A percentile compares a stretch with the other conserved stretches of the same genome.
These are phyloP conservation scores for Acanthochromis polyacanthus DNA, from an alignment of 2,113 vertebrate species.

Conservation along the genomic window DNA sequence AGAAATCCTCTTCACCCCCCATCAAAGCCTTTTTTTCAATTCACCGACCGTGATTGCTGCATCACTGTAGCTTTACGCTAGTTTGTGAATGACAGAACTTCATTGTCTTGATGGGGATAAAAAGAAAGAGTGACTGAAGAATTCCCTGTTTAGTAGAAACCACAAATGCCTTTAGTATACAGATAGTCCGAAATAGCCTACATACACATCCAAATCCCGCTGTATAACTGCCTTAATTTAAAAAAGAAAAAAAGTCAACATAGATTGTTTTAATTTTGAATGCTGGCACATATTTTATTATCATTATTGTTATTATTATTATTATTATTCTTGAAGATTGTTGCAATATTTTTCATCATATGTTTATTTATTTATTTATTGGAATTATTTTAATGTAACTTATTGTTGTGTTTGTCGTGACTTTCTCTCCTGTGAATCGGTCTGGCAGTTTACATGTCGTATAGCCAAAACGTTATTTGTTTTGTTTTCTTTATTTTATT, in stretches of 20 bases:
- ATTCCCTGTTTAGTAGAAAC: conserved; percentile 92
- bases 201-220: conserved; percentile 88
- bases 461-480: conserved; percentile 84
- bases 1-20: conserved; percentile 81
- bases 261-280: conserved; percentile 85
- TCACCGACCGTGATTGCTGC: conserved; percentile 88
- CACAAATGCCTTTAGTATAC: conserved; percentile 97
- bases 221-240: conserved; percentile 96
- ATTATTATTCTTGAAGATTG: conserved; percentile 84
- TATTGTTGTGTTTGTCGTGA: conserved; percentile 92
- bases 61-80: conserved; percentile 92
- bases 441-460: conserved; percentile 93
- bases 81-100: conserved; percentile 90
- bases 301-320: conserved; percentile 38
- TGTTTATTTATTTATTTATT: conserved; percentile 99
- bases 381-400: conserved; percentile 90
- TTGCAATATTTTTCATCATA: conserved; percentile 97
- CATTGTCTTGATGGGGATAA: conserved; percentile 76
- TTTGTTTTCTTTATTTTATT: neutral
- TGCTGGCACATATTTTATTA: conserved; percentile 89
- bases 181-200: conserved; percentile 76
- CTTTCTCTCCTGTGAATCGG: conserved; percentile 79
- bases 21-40: conserved; percentile 84
- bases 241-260: conserved; percentile 79
- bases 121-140: conserved; percentile 86